Percentiles rank a stretch among this genome's conserved stretches.
These are phyloP conservation scores for Ostrea denselamellosa DNA, from an alignment of 1,140 invertebrate genomes.

Conservation along the genomic window DNA sequence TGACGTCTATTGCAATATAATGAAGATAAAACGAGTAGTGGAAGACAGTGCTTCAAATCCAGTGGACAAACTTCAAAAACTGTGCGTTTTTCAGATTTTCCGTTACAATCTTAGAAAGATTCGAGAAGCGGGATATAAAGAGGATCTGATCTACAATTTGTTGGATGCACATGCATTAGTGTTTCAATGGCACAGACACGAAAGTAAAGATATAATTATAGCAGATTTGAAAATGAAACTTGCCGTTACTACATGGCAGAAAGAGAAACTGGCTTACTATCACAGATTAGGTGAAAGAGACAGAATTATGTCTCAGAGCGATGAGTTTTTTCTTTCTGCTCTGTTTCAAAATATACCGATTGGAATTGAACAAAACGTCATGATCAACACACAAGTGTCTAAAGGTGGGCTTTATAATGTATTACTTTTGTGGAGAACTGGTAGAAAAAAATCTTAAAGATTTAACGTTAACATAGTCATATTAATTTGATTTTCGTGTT, in stretches of 20 bases:
- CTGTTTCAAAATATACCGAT: background rate
- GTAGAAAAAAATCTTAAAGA: too few species aligned
- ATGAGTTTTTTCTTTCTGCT: too few species aligned
- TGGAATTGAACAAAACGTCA: background rate
- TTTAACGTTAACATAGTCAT: too few species aligned
- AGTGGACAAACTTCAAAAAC: background rate
- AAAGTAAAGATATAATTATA: background rate
- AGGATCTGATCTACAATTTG: slow-evolving; percentile 4
- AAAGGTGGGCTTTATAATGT: too few species aligned
- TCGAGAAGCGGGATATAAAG: background rate
- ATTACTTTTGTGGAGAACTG: too few species aligned
- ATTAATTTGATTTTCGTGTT: too few species aligned
- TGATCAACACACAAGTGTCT: too few species aligned
- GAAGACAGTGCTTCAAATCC: background rate
- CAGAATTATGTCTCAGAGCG: too few species aligned
- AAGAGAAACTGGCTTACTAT: too few species aligned
- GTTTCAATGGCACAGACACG: background rate
- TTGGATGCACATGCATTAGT: background rate
- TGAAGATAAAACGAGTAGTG: background rate
- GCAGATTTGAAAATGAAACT: too few species aligned
- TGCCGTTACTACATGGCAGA: too few species aligned
- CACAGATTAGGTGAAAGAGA: too few species aligned
- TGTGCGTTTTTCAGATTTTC: background rate
- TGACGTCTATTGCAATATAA: background rate
- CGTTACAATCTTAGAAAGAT: background rate